Evolutionary conservation across 2,113 vertebrate genomes (phyloP).

Genomic region (Dasyornis broadbenti): DNA sequence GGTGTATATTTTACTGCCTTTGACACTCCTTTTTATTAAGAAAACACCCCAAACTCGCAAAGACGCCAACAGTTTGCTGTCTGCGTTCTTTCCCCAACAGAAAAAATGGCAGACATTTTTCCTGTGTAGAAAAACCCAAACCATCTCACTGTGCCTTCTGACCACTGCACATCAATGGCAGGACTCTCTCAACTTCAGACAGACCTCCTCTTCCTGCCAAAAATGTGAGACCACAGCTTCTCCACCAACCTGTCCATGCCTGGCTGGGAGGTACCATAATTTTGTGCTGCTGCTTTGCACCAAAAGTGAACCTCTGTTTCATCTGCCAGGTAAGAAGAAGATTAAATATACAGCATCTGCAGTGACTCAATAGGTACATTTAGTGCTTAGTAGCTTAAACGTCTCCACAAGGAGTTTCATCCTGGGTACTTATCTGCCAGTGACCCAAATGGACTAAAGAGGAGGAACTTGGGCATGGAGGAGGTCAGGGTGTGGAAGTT

Average conservation of each 20-base stretch:
- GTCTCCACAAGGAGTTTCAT: conserved; percentile 28
- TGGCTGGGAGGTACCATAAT: background rate
- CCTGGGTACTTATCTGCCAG: background rate
- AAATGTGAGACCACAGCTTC: background rate
- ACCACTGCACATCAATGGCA: background rate
- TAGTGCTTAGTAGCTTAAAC: background rate
- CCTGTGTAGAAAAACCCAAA: background rate
- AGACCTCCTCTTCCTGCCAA: background rate
- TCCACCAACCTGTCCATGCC: background rate
- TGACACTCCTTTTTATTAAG: background rate
- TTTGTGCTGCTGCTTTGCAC: background rate
- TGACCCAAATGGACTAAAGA: conserved; percentile 33
- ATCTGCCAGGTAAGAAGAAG: background rate
- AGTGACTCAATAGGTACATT: background rate
- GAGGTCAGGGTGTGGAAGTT: background rate
- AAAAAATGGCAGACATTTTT: background rate
- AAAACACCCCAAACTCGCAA: background rate
- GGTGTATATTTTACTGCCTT: background rate
- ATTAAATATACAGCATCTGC: background rate
- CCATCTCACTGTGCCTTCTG: background rate
- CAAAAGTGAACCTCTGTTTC: background rate
- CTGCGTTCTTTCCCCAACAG: background rate
- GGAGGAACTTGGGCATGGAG: background rate
- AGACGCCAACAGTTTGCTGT: background rate
- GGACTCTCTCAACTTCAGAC: background rate